Conservation (phyloP, 1,140 invertebrate species). For the Drosophila erecta region DNA sequence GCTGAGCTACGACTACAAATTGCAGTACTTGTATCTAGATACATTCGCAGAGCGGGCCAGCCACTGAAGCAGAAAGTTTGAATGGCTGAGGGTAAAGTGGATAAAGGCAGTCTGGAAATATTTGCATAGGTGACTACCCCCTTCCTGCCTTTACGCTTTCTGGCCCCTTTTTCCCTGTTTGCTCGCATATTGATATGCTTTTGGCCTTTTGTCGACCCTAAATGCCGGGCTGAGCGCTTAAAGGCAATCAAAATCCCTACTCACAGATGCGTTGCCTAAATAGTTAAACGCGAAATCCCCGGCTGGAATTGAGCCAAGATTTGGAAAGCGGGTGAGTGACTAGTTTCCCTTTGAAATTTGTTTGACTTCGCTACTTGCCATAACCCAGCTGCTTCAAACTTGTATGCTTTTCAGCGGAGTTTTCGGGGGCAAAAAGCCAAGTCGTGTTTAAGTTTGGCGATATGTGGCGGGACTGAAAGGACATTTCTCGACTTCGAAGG, state of each 20-base stretch:
- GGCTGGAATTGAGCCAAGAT: constrained; percentile 21
- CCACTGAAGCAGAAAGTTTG: constrained; percentile 45
- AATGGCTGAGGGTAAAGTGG: constrained; percentile 12
- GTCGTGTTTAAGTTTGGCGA: constrained; percentile 3
- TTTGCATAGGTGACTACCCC: constrained; percentile 65
- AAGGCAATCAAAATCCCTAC: constrained; percentile 38
- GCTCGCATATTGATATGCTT: constrained; percentile 56
- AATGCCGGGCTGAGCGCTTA: constrained; percentile 33
- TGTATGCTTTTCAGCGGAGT: constrained; percentile 25
- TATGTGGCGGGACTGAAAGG: not conserved
- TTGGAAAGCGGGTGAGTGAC: not conserved
- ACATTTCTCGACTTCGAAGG: not conserved
- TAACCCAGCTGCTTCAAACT: constrained; percentile 6
- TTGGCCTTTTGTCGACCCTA: constrained; percentile 57
- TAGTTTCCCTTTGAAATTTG: constrained; percentile 43
- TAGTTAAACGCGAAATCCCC: constrained; percentile 43
- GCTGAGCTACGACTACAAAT: constrained; percentile 67
- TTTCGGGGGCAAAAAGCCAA: constrained; percentile 9
- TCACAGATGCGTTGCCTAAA: constrained; percentile 35
- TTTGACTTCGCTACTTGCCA: constrained; percentile 46
- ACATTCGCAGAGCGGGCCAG: constrained; percentile 63
- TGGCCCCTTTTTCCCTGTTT: constrained; percentile 14
- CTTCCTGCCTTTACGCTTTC: not conserved
- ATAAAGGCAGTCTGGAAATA: constrained; percentile 28
- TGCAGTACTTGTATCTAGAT: constrained; percentile 79